Evolutionary conservation across 2,797 vertebrate species (phyloP).

Genomic region (Platalea minor): DNA sequence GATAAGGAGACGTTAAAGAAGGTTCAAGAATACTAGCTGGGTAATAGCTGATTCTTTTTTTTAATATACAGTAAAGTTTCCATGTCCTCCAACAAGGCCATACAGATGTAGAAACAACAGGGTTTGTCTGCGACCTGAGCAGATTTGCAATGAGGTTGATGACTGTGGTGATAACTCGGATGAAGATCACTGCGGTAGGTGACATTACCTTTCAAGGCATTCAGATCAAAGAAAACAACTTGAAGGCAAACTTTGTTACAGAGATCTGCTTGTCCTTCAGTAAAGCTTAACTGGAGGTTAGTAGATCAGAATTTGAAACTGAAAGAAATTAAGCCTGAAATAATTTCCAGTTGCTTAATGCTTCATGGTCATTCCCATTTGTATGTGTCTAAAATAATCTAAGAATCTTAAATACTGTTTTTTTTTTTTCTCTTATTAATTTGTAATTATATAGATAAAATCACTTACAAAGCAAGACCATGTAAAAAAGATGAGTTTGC

Average conservation of each 20-base stretch:
- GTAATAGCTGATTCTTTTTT: background rate
- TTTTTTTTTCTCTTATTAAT: conserved; percentile 14
- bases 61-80: conserved; percentile 82
- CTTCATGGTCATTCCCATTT: background rate
- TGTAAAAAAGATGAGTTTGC: conserved; percentile 95
- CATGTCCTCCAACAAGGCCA: conserved; percentile 90
- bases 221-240: conserved; percentile 1
- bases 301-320: background rate
- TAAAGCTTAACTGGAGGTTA: conserved; percentile 22
- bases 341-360: background rate
- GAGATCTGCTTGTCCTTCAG: conserved; percentile 48
- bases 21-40: background rate
- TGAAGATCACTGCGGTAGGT: conserved; percentile 90
- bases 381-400: background rate
- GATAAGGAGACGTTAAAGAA: background rate
- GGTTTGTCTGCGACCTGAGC: conserved; percentile 89
- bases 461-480: conserved; percentile 81
- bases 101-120: conserved; percentile 90
- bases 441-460: conserved; percentile 75
- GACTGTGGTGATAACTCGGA: conserved; percentile 96
- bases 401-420: background rate
- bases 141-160: conserved; percentile 91
- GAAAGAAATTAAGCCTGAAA: conserved; percentile 1
- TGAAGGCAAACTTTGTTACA: conserved; percentile 17
- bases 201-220: background rate